These are phyloP conservation scores for Syngnathus floridae DNA, from an alignment of 2,113 vertebrate species.

Conservation along the genomic window DNA sequence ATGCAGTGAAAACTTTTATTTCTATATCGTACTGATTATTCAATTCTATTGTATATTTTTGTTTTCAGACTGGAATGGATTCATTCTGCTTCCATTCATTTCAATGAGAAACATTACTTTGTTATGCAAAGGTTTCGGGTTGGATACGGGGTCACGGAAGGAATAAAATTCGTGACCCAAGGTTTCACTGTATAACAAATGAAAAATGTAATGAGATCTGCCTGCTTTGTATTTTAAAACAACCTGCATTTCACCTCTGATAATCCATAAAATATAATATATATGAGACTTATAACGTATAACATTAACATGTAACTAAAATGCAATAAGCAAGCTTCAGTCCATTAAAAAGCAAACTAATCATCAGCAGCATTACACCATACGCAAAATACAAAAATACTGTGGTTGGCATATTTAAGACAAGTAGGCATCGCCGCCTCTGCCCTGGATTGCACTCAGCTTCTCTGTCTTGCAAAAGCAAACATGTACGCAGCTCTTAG, in stretches of 20 bases:
- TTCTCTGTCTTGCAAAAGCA: slow-evolving; percentile 1
- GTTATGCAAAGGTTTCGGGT: too few relatives aligned
- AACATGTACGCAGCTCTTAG: background rate
- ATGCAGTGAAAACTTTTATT: too few relatives aligned
- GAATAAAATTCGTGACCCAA: too few relatives aligned
- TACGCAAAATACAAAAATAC: slow-evolving; percentile 45
- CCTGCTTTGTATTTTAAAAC: slow-evolving; percentile 5
- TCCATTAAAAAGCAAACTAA: slow-evolving; percentile 37
- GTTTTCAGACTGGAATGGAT: background rate
- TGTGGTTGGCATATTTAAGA: slow-evolving; percentile 27
- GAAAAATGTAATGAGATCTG: too few relatives aligned
- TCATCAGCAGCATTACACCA: slow-evolving; percentile 32
- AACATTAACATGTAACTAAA: background rate
- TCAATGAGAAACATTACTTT: too few relatives aligned
- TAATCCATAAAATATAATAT: slow-evolving; percentile 7
- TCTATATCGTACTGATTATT: too few relatives aligned
- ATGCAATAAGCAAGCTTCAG: slow-evolving; percentile 29
- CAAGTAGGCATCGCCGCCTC: background rate
- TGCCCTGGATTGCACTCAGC: slow-evolving; percentile 1
- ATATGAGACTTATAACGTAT: background rate
- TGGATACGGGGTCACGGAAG: too few relatives aligned
- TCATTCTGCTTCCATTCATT: too few relatives aligned
- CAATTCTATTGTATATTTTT: background rate
- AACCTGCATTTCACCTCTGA: slow-evolving; percentile 7
- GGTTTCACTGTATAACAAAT: too few relatives aligned